phyloP scores from a whole-genome alignment of 1,140 invertebrate genomes.

The Elysia chlorotica region DNA sequence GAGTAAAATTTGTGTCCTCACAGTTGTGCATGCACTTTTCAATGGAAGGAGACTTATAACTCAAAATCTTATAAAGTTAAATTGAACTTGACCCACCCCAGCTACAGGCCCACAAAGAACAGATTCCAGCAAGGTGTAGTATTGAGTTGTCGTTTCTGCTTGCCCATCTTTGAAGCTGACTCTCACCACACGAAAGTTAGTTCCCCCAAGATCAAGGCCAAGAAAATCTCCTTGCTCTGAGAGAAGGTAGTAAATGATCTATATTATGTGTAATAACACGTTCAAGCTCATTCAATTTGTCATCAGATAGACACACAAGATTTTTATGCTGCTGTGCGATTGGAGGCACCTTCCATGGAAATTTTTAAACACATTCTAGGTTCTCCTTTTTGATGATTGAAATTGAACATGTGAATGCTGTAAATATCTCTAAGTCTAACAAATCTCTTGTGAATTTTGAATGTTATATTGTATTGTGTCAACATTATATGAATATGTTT shows the following conservation, averaged over 20 bases:
- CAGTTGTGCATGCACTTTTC: too few relatives aligned
- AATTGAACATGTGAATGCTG: neutral
- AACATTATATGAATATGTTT: too few relatives aligned
- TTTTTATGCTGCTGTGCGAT: too few relatives aligned
- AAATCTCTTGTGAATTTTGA: too few relatives aligned
- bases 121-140: constrained; percentile 41
- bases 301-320: too few relatives aligned
- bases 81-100: constrained; percentile 27
- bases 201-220: constrained; percentile 96
- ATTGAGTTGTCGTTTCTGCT: constrained; percentile 32
- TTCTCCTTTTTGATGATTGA: neutral
- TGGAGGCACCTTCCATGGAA: too few relatives aligned
- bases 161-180: constrained; percentile 69
- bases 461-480: too few relatives aligned
- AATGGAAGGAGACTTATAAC: too few relatives aligned
- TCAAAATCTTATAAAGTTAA: too few relatives aligned
- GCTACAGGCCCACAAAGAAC: constrained; percentile 36
- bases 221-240: constrained; percentile 93
- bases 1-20: too few relatives aligned
- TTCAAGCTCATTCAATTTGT: neutral
- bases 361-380: neutral
- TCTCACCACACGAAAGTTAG: constrained; percentile 95
- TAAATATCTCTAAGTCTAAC: too few relatives aligned
- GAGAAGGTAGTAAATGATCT: constrained; percentile 36
- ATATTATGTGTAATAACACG: neutral